These are phyloP conservation scores for Nothocercus julius DNA, from an alignment of 2,113 vertebrate genomes.

Conservation along the genomic window DNA sequence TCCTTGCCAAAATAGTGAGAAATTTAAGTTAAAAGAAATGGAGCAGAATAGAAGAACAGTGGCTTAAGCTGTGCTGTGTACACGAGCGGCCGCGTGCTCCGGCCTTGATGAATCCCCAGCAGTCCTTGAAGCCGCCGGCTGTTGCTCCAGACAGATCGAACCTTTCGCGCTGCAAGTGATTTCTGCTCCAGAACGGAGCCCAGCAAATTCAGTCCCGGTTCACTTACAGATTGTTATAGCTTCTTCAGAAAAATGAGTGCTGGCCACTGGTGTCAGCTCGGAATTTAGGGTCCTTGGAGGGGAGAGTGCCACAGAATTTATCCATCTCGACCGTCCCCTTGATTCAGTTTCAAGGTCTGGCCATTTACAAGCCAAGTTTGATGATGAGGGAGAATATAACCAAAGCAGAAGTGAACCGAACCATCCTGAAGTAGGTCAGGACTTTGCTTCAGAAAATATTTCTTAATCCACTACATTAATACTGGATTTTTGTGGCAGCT, in stretches of 20 bases:
- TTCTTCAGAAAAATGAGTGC: slow-evolving; percentile 60
- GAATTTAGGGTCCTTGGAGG: slow-evolving; percentile 62
- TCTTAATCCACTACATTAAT: slow-evolving; percentile 29
- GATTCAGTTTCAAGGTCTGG: slow-evolving; percentile 64
- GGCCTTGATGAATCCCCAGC: not conserved
- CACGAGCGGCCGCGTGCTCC: slow-evolving; percentile 8
- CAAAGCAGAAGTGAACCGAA: slow-evolving; percentile 26
- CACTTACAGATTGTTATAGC: slow-evolving; percentile 6
- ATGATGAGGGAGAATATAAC: slow-evolving; percentile 39
- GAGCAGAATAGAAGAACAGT: slow-evolving; percentile 43
- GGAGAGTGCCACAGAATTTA: slow-evolving; percentile 54
- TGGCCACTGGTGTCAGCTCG: slow-evolving; percentile 32
- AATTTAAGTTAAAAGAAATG: slow-evolving; percentile 29
- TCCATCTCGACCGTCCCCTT: slow-evolving; percentile 42
- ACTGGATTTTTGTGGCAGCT: slow-evolving; percentile 28
- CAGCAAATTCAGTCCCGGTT: slow-evolving; percentile 17
- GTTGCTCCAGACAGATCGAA: slow-evolving; percentile 14
- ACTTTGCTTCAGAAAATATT: slow-evolving; percentile 53
- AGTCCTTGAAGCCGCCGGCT: slow-evolving; percentile 44
- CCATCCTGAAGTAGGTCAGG: slow-evolving; percentile 13
- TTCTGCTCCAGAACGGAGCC: slow-evolving; percentile 39
- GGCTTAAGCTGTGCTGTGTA: slow-evolving; percentile 35
- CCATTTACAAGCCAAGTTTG: slow-evolving; percentile 32
- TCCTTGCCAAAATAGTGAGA: not conserved
- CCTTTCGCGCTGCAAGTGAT: slow-evolving; percentile 20